Percentiles rank a stretch among this genome's conserved stretches.
These are phyloP conservation scores for Eretmocerus hayati DNA, from an alignment of 2,888 invertebrate genomes.

Conservation along the genomic window DNA sequence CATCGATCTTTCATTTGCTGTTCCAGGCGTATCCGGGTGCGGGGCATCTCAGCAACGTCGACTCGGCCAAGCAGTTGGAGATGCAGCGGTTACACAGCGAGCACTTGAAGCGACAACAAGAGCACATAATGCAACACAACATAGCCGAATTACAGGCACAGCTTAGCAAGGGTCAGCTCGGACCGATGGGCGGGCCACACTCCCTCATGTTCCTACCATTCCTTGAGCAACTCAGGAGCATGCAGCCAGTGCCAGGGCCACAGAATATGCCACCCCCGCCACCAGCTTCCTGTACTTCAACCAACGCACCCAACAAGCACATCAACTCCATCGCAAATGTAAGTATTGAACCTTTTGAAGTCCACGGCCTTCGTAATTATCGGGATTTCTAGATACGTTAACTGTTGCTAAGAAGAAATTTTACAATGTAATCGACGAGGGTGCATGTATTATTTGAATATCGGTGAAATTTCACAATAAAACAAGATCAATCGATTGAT, in stretches of 20 bases:
- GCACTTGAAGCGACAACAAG: conserved; percentile 56
- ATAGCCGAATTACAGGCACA: conserved; percentile 57
- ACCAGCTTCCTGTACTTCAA: conserved; percentile 42
- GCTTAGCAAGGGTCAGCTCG: conserved; percentile 54
- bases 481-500: too few relatives aligned
- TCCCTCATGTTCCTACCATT: conserved; percentile 65
- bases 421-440: too few relatives aligned
- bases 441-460: too few relatives aligned
- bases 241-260: conserved; percentile 38
- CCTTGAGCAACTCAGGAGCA: conserved; percentile 49
- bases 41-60: conserved; percentile 44
- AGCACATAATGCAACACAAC: conserved; percentile 55
- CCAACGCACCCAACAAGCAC: conserved; percentile 44
- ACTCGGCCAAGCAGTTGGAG: conserved; percentile 52
- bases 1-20: too few relatives aligned
- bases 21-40: conserved; percentile 39
- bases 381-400: too few relatives aligned
- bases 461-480: too few relatives aligned
- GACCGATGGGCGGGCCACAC: conserved; percentile 55
- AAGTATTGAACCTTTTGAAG: not conserved
- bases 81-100: conserved; percentile 63
- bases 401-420: too few relatives aligned
- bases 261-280: conserved; percentile 34
- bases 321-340: conserved; percentile 43
- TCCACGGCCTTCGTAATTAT: too few relatives aligned